phyloP scores from a whole-genome alignment of 2,113 vertebrate genomes.

The Oncorhynchus masou region DNA sequence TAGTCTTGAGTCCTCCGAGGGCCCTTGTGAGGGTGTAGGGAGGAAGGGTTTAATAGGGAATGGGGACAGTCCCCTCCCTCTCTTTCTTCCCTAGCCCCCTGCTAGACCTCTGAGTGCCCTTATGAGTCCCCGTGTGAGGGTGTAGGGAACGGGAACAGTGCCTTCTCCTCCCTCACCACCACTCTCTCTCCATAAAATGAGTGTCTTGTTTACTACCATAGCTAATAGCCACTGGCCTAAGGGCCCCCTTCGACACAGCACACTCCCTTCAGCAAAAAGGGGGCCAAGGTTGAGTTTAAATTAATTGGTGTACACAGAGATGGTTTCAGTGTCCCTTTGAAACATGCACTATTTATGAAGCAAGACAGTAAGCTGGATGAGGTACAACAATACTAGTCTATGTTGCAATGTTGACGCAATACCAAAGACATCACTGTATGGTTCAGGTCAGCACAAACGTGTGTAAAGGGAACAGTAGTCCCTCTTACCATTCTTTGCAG shows the following conservation, averaged over 20 bases:
- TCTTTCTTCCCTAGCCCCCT: conserved; percentile 30
- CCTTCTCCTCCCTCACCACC: not conserved
- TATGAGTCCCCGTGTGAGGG: not conserved
- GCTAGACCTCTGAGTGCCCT: conserved; percentile 40
- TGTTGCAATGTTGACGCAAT: too few relatives aligned
- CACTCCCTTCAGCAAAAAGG: conserved; percentile 37
- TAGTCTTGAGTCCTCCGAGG: conserved; percentile 49
- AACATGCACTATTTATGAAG: conserved; percentile 4
- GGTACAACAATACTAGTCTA: conserved; percentile 9
- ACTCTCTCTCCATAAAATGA: conserved; percentile 53
- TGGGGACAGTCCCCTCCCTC: conserved; percentile 19
- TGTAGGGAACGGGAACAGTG: conserved; percentile 3
- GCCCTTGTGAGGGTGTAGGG: conserved; percentile 1
- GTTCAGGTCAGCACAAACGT: too few relatives aligned
- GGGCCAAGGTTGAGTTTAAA: conserved; percentile 46
- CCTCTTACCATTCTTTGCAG: conserved; percentile 76
- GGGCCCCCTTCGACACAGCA: conserved; percentile 25
- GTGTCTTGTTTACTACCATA: conserved; percentile 25
- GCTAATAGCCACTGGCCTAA: conserved; percentile 36
- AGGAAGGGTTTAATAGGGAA: not conserved
- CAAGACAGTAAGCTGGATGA: conserved; percentile 25
- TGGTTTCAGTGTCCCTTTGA: conserved; percentile 23
- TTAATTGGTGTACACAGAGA: conserved; percentile 32
- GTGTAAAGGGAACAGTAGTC: too few relatives aligned
- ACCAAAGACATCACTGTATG: too few relatives aligned